phyloP scores from a whole-genome alignment of 2,888 invertebrate species.

The Steinernema scapterisci region DNA sequence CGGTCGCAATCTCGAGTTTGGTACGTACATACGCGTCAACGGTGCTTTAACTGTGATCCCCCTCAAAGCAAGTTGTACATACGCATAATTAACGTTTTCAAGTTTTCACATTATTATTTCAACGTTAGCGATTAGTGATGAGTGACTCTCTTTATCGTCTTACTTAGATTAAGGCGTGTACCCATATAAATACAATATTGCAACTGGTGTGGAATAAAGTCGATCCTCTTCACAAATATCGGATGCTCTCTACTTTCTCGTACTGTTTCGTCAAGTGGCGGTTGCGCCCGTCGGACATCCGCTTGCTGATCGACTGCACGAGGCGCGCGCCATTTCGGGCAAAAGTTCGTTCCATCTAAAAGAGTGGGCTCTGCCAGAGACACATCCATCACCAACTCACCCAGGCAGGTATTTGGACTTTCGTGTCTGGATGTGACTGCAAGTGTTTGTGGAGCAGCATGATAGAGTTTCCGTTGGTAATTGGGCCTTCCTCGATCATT shows the following conservation, averaged over 20 bases:
- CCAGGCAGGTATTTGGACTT: slow-evolving; percentile 36
- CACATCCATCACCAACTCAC: slow-evolving; percentile 22
- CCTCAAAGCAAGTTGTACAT: slow-evolving; percentile 10
- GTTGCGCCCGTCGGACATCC: slow-evolving; percentile 22
- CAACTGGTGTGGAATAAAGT: too few relatives aligned
- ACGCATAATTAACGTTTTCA: neutral
- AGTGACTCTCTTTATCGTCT: neutral
- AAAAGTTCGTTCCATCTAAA: slow-evolving; percentile 46
- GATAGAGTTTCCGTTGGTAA: slow-evolving; percentile 43
- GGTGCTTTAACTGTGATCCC: slow-evolving; percentile 2
- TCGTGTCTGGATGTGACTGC: neutral
- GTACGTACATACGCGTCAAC: neutral
- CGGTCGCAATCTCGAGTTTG: neutral
- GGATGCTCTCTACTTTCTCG: neutral
- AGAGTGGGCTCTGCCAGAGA: neutral
- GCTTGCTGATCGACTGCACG: slow-evolving; percentile 44
- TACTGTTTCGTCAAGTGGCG: slow-evolving; percentile 23
- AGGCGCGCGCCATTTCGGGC: slow-evolving; percentile 44
- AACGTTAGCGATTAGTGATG: neutral
- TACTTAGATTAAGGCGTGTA: neutral
- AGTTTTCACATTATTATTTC: neutral
- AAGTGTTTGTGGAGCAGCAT: slow-evolving; percentile 43
- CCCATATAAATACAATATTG: slow-evolving; percentile 12
- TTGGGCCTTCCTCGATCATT: slow-evolving; percentile 51
- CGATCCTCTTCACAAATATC: neutral